These are phyloP conservation scores for Apeltes quadracus DNA, from an alignment of 2,113 vertebrate genomes.

Conservation along the genomic window DNA sequence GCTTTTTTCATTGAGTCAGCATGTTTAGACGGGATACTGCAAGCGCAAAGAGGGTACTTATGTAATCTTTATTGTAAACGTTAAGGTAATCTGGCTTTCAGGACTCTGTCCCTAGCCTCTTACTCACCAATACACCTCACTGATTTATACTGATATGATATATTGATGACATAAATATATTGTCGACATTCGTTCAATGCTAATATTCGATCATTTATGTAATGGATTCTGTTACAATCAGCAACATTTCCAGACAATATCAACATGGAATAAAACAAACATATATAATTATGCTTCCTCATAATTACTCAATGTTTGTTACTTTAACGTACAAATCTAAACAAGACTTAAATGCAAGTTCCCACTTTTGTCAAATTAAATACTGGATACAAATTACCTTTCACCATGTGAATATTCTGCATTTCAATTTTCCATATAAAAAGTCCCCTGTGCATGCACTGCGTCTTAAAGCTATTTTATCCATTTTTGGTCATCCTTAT, in stretches of 20 bases:
- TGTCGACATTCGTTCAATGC: slow-evolving; percentile 1
- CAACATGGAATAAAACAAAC: neutral
- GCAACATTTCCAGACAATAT: slow-evolving; percentile 19
- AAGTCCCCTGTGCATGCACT: neutral
- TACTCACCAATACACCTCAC: no score
- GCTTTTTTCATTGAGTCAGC: no score
- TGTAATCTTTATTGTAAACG: no score
- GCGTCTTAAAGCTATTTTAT: neutral
- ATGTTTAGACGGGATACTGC: no score
- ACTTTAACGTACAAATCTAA: no score
- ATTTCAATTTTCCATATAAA: neutral
- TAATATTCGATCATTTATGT: neutral
- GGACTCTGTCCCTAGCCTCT: no score
- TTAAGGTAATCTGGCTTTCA: no score
- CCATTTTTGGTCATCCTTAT: neutral
- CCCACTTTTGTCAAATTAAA: neutral
- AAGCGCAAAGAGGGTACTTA: no score
- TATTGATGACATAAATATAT: slow-evolving; percentile 19
- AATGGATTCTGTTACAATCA: slow-evolving; percentile 50
- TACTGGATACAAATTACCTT: neutral
- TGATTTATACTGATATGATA: no score
- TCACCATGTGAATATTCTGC: neutral
- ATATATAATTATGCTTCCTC: no score
- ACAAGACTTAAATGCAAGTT: no score
- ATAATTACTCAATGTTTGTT: no score